Base-by-base conservation (phyloP, 2,113 vertebrate species). In the Oreochromis spilurus region DNA sequence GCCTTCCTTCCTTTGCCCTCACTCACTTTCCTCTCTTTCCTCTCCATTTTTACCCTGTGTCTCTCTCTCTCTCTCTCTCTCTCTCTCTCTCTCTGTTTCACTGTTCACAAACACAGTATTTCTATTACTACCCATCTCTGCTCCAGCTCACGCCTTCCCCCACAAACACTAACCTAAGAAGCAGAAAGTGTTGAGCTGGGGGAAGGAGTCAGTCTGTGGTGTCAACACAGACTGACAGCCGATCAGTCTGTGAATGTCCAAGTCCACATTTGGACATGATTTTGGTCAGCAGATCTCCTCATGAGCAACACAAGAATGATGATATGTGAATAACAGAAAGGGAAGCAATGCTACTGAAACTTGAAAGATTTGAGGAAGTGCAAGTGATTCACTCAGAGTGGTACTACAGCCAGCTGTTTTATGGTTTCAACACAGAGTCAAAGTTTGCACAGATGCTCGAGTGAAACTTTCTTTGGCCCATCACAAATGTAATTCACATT, bases 1-100 rank as follows among this genome's bases (percentile, higher is more conserved):
- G 83, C 79, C 82, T 94, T 93, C 92, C 94, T 92, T 85, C 90
- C 90, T 89, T 70, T 65, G 57, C 67, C 85, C 85, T 85, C 19
- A 14, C 84, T 86, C 87, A 57, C 70, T 86, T 88, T 89, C 60
- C 81, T 84, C 67, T 86, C 79, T 83, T 82, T 31, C 62, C 62
- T 72, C 57, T 87, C 38, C 40, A n/a, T 38, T 70, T 58, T 14
- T 29, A 52, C 34, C 9, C 21, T 83, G 81, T 87, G 40, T 90
- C 54, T 52, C 17, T 34, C 81, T 3, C 53, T 80, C 26, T 29
- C 19, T 87, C 78, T 60, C 43, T 52, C 17, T 34, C 81, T 12
- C 24, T 3, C 53, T 80, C 26, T 29, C 19, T 87, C 78, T 60
- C 43, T 86, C 24, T 26, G 48, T 67, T 52, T 57, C 26, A 81